Percentiles rank a stretch among this genome's conserved stretches.
Evolutionary conservation across 1,140 invertebrate species (phyloP).

Genomic region (Drosophila lowei): DNA sequence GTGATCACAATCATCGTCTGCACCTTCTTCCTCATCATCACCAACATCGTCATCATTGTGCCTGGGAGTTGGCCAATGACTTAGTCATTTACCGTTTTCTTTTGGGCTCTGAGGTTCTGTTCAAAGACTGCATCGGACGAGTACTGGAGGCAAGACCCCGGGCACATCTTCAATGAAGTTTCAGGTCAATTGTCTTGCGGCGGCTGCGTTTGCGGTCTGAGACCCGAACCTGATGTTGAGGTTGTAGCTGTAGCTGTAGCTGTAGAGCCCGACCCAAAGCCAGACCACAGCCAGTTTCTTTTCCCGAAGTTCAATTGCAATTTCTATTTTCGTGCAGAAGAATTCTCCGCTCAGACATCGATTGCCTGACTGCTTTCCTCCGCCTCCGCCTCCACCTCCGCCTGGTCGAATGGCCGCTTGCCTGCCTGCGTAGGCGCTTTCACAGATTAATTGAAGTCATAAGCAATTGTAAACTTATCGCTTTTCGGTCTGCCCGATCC

Average conservation of each 20-base stretch:
- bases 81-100: slow-evolving; percentile 78
- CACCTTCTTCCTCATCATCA: slow-evolving; percentile 3
- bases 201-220: slow-evolving; percentile 55
- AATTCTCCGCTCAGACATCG: slow-evolving; percentile 22
- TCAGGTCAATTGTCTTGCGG: slow-evolving; percentile 80
- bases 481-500: slow-evolving; percentile 52
- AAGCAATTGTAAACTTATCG: slow-evolving; percentile 82
- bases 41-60: slow-evolving; percentile 12
- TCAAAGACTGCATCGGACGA: too few species aligned
- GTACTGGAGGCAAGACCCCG: slow-evolving; percentile 19
- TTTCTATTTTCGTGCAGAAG: slow-evolving; percentile 67
- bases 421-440: slow-evolving; percentile 76
- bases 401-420: not conserved
- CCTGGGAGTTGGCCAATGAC: slow-evolving; percentile 62
- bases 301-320: slow-evolving; percentile 47
- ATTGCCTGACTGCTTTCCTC: slow-evolving; percentile 4
- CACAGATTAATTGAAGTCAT: slow-evolving; percentile 83
- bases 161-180: slow-evolving; percentile 77
- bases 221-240: slow-evolving; percentile 36
- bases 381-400: not conserved
- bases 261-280: slow-evolving; percentile 27
- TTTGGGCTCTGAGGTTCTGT: slow-evolving; percentile 53
- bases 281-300: slow-evolving; percentile 37
- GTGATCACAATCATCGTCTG: slow-evolving; percentile 69
- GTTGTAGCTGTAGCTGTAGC: slow-evolving; percentile 38